A percentile compares a stretch with the other conserved stretches of the same genome.
Conservation (phyloP, 2,113 vertebrate species). For the Istiophorus platypterus region DNA sequence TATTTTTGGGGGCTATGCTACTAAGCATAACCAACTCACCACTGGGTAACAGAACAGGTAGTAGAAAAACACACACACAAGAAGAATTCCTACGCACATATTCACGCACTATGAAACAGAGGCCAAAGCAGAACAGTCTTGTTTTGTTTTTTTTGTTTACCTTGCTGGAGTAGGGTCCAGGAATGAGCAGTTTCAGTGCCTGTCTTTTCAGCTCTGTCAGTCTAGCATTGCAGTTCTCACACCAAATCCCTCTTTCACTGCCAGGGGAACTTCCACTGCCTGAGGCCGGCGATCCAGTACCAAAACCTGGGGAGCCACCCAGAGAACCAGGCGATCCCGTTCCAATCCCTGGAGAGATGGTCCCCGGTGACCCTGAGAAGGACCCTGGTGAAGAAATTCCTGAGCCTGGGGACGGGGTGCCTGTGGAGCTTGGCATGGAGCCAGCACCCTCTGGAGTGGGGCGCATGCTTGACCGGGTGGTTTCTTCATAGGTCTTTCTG, state of each 20-base stretch:
- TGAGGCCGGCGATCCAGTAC: conserved; percentile 92
- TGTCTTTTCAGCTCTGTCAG: conserved; percentile 97
- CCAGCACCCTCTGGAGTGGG: conserved; percentile 94
- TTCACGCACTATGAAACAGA: neutral
- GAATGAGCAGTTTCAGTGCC: conserved; percentile 93
- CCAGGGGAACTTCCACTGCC: conserved; percentile 96
- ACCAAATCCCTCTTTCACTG: conserved; percentile 95
- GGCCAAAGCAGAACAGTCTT: neutral
- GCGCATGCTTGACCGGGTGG: conserved; percentile 86
- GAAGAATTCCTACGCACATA: neutral
- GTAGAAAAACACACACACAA: neutral
- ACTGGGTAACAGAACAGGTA: neutral
- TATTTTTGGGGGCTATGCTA: conserved; percentile 32
- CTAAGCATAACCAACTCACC: conserved; percentile 4
- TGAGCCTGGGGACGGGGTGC: conserved; percentile 94
- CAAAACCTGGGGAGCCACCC: conserved; percentile 94
- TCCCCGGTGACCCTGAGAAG: conserved; percentile 92
- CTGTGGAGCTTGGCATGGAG: conserved; percentile 94
- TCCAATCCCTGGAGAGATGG: conserved; percentile 93
- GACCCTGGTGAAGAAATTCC: conserved; percentile 96
- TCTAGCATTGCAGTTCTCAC: conserved; percentile 94
- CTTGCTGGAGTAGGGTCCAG: conserved; percentile 93
- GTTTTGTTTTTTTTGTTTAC: conserved; percentile 76
- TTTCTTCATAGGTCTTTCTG: conserved; percentile 93
- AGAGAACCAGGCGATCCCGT: conserved; percentile 94